Conservation (phyloP, 2,797 vertebrate genomes). For the Lycodopsis pacificus region DNA sequence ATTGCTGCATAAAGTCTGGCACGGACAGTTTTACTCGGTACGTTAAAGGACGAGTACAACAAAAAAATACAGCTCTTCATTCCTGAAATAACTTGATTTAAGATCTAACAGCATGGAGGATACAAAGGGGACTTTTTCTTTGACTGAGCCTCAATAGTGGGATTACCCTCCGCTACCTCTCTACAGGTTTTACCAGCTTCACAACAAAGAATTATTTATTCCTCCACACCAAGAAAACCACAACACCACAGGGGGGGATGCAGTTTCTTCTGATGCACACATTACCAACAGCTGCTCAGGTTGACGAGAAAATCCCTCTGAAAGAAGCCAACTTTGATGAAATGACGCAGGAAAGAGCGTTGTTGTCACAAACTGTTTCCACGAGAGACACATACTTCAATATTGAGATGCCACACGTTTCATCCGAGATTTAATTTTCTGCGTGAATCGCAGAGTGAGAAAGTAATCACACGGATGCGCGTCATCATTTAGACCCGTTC, state of each 20-base stretch:
- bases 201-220: constrained; percentile 45
- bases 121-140: constrained; percentile 17
- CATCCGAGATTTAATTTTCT: constrained; percentile 69
- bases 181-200: constrained; percentile 20
- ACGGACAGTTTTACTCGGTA: constrained; percentile 10
- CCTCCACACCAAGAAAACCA: constrained; percentile 20
- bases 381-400: constrained; percentile 33
- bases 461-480: constrained; percentile 60
- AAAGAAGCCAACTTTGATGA: constrained; percentile 23
- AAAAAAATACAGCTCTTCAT: constrained; percentile 5
- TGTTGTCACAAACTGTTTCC: constrained; percentile 47
- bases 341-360: constrained; percentile 2
- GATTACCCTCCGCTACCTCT: constrained; percentile 22
- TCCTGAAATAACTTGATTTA: constrained; percentile 25
- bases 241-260: constrained; percentile 18
- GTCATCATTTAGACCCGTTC: constrained; percentile 63
- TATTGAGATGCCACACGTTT: constrained; percentile 50
- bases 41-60: background rate
- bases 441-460: constrained; percentile 59
- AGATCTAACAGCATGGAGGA: constrained; percentile 19
- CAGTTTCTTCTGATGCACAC: constrained; percentile 38
- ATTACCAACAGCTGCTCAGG: constrained; percentile 41
- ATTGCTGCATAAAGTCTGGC: constrained; percentile 20
- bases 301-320: constrained; percentile 43
- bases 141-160: constrained; percentile 27